Evolutionary conservation across 2,113 vertebrate species (phyloP).

Genomic region (Corythaixoides concolor): DNA sequence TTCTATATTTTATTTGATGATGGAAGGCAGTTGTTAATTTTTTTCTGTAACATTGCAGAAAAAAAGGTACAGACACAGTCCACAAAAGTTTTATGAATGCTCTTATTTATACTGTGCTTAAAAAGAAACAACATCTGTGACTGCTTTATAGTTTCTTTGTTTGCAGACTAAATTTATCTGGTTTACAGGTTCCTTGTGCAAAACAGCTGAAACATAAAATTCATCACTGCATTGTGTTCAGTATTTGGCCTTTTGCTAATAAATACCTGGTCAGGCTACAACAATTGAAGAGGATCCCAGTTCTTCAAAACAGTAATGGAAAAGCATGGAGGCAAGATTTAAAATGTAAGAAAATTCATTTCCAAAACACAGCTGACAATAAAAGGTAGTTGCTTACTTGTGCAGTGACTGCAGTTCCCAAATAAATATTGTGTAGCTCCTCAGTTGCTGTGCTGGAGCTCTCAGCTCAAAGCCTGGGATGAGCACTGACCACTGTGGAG

Average conservation of each 20-base stretch:
- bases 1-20: background rate
- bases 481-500: background rate
- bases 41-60: background rate
- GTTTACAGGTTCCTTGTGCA: slow-evolving; percentile 3
- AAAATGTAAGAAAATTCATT: background rate
- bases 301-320: background rate
- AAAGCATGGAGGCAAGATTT: background rate
- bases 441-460: background rate
- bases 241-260: background rate
- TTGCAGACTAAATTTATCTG: slow-evolving; percentile 29
- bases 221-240: background rate
- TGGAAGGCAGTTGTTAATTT: background rate
- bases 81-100: slow-evolving; percentile 35
- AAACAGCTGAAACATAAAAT: slow-evolving; percentile 9
- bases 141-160: slow-evolving; percentile 44
- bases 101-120: slow-evolving; percentile 43
- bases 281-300: background rate
- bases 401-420: background rate
- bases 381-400: background rate
- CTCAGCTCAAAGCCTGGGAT: background rate
- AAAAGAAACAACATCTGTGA: slow-evolving; percentile 36
- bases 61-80: background rate
- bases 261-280: background rate
- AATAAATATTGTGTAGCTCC: background rate
- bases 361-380: background rate